Base-by-base conservation (phyloP, 2,888 invertebrate genomes). In the Tipula vernalis region DNA sequence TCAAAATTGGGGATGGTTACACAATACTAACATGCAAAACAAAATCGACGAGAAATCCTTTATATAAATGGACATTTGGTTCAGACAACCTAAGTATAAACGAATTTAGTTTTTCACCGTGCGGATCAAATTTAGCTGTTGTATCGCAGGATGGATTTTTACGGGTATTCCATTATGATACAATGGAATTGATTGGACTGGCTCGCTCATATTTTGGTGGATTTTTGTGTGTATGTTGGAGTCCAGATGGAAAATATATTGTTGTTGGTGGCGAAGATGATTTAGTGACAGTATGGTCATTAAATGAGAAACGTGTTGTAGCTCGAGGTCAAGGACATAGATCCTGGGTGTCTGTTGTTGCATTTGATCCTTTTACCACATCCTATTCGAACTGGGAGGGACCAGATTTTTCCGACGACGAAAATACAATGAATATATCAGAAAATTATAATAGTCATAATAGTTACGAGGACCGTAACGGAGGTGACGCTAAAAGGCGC, bases 251-350 rank as follows among this genome's bases (percentile, higher is more conserved):
- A 85, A 96, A 96, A 90, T 97, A 98, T 90, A 98, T 98, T 86
- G 98, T 98, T 0, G 98, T 98, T 0, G 99, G 99, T 0, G 99
- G 99, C 4, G 99, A 99, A 92, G 99, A 99, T 92, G 99, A 99
- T 92, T 93, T 99, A 87, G 97, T 99, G 86, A 99, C 99, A 0
- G 96, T 99, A 51, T 99, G 98, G 97, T 98, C 97, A 86, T 95
- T 98, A 90, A 94, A 95, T 88, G 98, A 99, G 90, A 94, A 97
- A 88, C 93, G 98, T 86, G 98, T 99, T 5, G 97, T 99, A 6
- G 99, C 99, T n/a, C 93, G 99, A 83, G 99, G 99, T 0, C 98
- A 98, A 90, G 99, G 99, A 0, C 99, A 99, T 92, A 94, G 97
- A 89, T 98, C 98, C 87, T 99, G 99, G 99, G 98, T 99, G 18